Conservation (phyloP, 2,888 invertebrate species). For the Diarsia rubi region DNA sequence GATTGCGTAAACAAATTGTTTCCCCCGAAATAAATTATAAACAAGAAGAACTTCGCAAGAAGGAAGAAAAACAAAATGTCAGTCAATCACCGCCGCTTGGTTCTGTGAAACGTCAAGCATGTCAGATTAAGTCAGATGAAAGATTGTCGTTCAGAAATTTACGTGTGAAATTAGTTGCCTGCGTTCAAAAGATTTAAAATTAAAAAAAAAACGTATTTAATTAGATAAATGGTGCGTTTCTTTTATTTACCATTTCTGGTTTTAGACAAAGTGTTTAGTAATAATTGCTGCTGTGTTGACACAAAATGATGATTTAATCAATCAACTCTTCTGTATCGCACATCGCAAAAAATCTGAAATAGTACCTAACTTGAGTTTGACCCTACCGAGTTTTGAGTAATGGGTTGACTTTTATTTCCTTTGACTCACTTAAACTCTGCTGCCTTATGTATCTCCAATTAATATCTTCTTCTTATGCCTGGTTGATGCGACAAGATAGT, state of each 20-base stretch:
- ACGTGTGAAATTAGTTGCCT: too few relatives aligned
- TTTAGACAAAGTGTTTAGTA: background rate
- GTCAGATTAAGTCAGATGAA: constrained; percentile 10
- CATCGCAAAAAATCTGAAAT: background rate
- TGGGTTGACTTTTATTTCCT: background rate
- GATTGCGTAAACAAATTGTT: constrained; percentile 61
- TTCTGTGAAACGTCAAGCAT: constrained; percentile 52
- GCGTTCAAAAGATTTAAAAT: too few relatives aligned
- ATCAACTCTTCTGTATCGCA: background rate
- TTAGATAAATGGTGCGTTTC: background rate
- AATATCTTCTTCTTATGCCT: too few relatives aligned
- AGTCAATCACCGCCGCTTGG: constrained; percentile 37
- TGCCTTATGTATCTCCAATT: background rate
- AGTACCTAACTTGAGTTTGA: background rate
- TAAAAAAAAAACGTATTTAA: too few relatives aligned
- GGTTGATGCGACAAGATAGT: too few relatives aligned
- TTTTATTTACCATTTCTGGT: background rate
- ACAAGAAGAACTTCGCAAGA: constrained; percentile 63
- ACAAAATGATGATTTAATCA: background rate
- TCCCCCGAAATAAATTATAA: constrained; percentile 57
- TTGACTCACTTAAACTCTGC: background rate
- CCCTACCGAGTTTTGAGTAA: background rate
- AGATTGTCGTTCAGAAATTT: constrained; percentile 35
- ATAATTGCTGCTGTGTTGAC: background rate
- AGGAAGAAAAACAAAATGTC: constrained; percentile 70